Evolutionary conservation across 2,113 vertebrate genomes (phyloP), one percentile per base, ranked within the genome.

Genomic region (Stercorarius parasiticus): DNA sequence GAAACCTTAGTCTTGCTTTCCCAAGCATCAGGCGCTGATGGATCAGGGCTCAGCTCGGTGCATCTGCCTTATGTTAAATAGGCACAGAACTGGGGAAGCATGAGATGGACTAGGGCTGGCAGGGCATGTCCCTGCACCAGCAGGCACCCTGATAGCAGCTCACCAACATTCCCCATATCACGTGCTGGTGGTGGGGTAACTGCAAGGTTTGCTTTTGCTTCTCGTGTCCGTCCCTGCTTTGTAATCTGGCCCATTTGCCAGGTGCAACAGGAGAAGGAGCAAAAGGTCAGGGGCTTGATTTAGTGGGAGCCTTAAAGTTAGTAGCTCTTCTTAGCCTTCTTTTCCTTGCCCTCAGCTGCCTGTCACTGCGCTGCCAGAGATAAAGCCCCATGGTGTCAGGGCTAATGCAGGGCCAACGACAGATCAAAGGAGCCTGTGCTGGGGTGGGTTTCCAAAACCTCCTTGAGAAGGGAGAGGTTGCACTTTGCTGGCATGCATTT

Each of bases 381-480:
- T 56, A 43, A 84, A 87, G 62, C 66, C 80, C 30, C 1, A 3
- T 74, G 70, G 66, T 87, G 76, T 90, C 77, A 73, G 77, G 83
- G 66, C 84, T 92, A 66, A 95, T 85, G 80, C n/a, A 36, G 72
- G 61, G 90, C 91, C 76, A 80, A 40, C 34, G 38, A 84, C 76
- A 92, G 95, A 97, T 96, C 95, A 95, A 90, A 95, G 96, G 47
- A 79, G 42, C 19, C 70, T 25, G 52, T 20, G 45, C 11, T 11
- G 17, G 74, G 32, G 62, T 56, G 47, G 43, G 29, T 56, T 94
- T 40, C 72, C 29, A 61, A 50, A 92, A 65, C 22, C 38, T 53
- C 40, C 78, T 36, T 67, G 36, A 29, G 78, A 40, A 92, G 38
- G 59, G 53, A 61, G 86, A 70, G 40, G 40, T 53, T 53, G 36